phyloP scores from a whole-genome alignment of 2,888 invertebrate genomes.

The Ellobium chinense region DNA sequence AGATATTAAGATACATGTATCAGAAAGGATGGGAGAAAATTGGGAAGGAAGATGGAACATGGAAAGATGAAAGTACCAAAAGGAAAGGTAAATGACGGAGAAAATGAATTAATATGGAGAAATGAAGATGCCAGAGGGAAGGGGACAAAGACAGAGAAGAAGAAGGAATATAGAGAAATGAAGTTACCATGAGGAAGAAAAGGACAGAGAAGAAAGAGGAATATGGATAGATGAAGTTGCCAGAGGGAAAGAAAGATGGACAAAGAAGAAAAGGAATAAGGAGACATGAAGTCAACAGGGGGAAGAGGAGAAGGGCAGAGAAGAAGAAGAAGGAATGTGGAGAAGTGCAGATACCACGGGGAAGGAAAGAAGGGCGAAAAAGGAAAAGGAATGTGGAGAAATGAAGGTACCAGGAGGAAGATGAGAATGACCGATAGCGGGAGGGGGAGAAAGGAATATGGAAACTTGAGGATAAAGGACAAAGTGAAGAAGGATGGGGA shows the following conservation, averaged over 20 bases:
- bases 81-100: conserved; percentile 49
- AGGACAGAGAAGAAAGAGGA: too few relatives aligned
- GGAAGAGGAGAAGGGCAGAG: neutral
- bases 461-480: neutral
- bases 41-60: neutral
- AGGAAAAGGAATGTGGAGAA: neutral
- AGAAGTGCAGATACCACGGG: neutral
- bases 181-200: too few relatives aligned
- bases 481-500: neutral
- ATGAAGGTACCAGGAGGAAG: neutral
- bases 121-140: neutral
- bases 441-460: neutral
- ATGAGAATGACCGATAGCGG: too few relatives aligned
- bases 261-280: neutral
- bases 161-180: neutral
- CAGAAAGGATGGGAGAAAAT: neutral
- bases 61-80: conserved; percentile 48
- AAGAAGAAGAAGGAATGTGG: neutral
- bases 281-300: neutral
- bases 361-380: neutral
- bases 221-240: neutral
- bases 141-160: neutral
- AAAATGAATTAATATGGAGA: neutral
- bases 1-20: neutral
- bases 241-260: too few relatives aligned